phyloP scores from a whole-genome alignment of 2,888 invertebrate genomes.

The Yponomeuta sedellus region DNA sequence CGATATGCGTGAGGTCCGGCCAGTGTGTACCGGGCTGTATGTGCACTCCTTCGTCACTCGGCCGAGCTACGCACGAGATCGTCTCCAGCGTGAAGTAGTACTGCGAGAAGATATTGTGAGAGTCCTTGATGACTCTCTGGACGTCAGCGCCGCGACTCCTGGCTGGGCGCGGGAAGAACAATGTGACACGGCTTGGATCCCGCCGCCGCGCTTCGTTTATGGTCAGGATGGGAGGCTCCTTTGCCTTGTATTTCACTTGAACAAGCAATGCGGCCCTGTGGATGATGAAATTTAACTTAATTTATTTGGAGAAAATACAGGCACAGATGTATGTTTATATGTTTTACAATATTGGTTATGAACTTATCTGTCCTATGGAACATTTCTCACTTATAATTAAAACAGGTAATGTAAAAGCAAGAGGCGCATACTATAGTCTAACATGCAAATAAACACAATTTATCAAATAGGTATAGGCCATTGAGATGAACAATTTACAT shows the following conservation, averaged over 20 bases:
- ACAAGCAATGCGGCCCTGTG: constrained; percentile 74
- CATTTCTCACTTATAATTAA: too few relatives aligned
- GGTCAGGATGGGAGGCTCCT: constrained; percentile 43
- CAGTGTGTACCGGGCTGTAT: constrained; percentile 77
- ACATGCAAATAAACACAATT: too few relatives aligned
- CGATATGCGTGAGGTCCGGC: constrained; percentile 71
- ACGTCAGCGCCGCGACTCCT: constrained; percentile 52
- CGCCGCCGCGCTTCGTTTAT: constrained; percentile 43
- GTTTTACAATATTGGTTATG: too few relatives aligned
- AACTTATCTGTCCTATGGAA: too few relatives aligned
- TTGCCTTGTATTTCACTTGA: constrained; percentile 69
- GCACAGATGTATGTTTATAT: too few relatives aligned
- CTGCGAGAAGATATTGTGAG: constrained; percentile 73
- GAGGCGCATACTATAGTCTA: too few relatives aligned
- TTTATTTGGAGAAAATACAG: too few relatives aligned
- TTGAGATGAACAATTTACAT: too few relatives aligned
- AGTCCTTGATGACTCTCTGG: constrained; percentile 73
- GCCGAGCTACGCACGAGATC: constrained; percentile 74
- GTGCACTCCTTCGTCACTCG: constrained; percentile 81
- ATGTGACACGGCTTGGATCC: constrained; percentile 5
- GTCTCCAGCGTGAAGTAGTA: constrained; percentile 85
- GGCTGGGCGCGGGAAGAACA: constrained; percentile 36
- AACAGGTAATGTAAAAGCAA: too few relatives aligned
- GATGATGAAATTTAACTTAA: too few relatives aligned
- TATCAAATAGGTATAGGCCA: too few relatives aligned